These are phyloP conservation scores for Condylostylus longicornis DNA, from an alignment of 1,140 invertebrate species.

Conservation along the genomic window DNA sequence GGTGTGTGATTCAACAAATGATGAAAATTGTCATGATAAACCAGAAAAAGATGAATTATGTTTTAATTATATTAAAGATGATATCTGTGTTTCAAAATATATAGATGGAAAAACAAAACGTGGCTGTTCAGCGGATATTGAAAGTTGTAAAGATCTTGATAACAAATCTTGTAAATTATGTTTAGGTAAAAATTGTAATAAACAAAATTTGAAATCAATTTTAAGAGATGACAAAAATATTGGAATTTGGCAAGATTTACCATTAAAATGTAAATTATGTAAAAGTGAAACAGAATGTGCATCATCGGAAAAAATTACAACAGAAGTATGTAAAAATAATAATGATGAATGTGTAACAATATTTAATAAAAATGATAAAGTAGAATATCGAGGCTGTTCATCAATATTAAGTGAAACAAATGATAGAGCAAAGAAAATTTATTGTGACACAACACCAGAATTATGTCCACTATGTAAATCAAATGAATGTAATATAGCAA, in stretches of 20 bases:
- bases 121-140: too few relatives aligned
- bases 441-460: slow-evolving; percentile 5
- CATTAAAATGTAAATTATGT: slow-evolving; percentile 8
- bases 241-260: slow-evolving; percentile 6
- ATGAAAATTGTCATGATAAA: too few relatives aligned
- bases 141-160: too few relatives aligned
- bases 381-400: slow-evolving; percentile 20
- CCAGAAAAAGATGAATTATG: too few relatives aligned
- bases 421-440: neutral
- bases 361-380: slow-evolving; percentile 13
- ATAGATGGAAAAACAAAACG: too few relatives aligned
- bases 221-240: too few relatives aligned
- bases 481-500: slow-evolving; percentile 19
- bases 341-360: slow-evolving; percentile 17
- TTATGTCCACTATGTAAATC: slow-evolving; percentile 22
- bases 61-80: too few relatives aligned
- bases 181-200: too few relatives aligned
- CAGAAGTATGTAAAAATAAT: slow-evolving; percentile 16
- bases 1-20: too few relatives aligned
- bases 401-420: slow-evolving; percentile 21
- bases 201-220: too few relatives aligned
- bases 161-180: too few relatives aligned
- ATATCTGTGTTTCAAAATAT: too few relatives aligned
- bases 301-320: slow-evolving; percentile 6
- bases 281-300: slow-evolving; percentile 4